Evolutionary conservation across 92 coral and sea anemone species (phyloP), one percentile per base, ranked within the genome.

Genomic region (Porites evermanni): DNA sequence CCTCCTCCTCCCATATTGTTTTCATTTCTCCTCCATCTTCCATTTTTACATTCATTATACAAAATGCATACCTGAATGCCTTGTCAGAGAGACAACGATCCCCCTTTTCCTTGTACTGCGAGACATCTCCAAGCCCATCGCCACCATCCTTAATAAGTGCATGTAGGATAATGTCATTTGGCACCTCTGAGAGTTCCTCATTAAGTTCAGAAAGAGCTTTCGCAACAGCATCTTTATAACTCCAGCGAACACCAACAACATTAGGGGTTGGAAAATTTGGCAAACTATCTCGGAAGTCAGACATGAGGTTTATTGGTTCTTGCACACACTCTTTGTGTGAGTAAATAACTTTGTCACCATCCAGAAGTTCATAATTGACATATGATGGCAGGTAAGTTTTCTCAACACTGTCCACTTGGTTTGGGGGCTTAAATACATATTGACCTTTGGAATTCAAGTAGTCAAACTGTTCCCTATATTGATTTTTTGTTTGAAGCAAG

Each of bases 91-190:
- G 44, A 64, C 17, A 52, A 18, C 79, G 54, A 53, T 80, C 77
- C n/a, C 85, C 87, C 77, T 82, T 70, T 72, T 21, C 87, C 53
- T 23, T 82, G 53, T 82, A 82, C 23, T 44, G 79, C 17, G 87
- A 53, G 21, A 82, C 72, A 71, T 71, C 72, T 14, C 87, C 79
- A 24, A 82, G 58, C 7, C 87, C 87, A 84, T 84, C 72, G 2
- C 88, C 88, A 84, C 88, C 88, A 73, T 84, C 88, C 73, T 84
- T 84, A 51, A 84, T 70, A 19, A 74, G 72, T 12, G 74, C 88
- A 50, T 61, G 24, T 16, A 84, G 72, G 9, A 65, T 66, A 13
- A 72, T 64, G 24, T 60, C 47, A 29, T 29, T 29, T 64, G 60
- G 69, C 52, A 75, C 84, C 58, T 60, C 60, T 7, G n/a, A 75